Percentiles rank a stretch among this genome's conserved stretches.
These are phyloP conservation scores for Acanthopleura granulata DNA, from an alignment of 2,888 invertebrate species.

Conservation along the genomic window DNA sequence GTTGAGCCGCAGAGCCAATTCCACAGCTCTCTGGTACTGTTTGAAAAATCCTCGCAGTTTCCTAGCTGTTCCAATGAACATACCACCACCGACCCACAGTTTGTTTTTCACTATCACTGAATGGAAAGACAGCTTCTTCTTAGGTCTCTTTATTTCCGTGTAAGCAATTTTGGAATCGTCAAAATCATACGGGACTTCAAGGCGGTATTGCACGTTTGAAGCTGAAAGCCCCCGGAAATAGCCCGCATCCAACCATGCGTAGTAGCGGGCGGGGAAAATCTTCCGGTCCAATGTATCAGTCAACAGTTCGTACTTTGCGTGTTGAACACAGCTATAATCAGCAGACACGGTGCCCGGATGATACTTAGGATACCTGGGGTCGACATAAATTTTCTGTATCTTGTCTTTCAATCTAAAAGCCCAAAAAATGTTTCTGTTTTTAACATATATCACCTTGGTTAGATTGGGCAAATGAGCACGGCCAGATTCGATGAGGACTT, in stretches of 20 bases:
- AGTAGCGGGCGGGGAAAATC: conserved; percentile 20
- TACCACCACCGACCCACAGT: conserved; percentile 27
- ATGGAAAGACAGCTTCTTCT: not conserved
- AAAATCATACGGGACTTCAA: conserved; percentile 17
- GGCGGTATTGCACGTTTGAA: not conserved
- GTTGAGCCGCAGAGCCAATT: conserved; percentile 3
- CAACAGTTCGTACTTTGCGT: conserved; percentile 25
- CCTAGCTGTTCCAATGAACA: conserved; percentile 19
- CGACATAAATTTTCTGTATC: conserved; percentile 23
- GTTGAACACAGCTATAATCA: conserved; percentile 24
- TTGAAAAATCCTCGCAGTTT: conserved; percentile 13
- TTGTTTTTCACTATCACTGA: conserved; percentile 21
- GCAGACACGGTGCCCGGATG: conserved; percentile 26
- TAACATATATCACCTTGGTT: not conserved
- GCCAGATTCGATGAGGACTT: not conserved
- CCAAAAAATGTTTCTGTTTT: conserved; percentile 23
- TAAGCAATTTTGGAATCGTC: conserved; percentile 16
- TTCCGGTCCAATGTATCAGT: conserved; percentile 21
- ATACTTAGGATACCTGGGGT: conserved; percentile 25
- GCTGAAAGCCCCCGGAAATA: conserved; percentile 20
- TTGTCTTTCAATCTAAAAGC: conserved; percentile 22
- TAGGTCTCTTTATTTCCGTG: not conserved
- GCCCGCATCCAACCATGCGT: conserved; percentile 30
- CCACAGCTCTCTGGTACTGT: conserved; percentile 18
- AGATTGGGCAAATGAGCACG: not conserved